Conservation (phyloP, 2,797 vertebrate genomes). For the Liparis tanakae region DNA sequence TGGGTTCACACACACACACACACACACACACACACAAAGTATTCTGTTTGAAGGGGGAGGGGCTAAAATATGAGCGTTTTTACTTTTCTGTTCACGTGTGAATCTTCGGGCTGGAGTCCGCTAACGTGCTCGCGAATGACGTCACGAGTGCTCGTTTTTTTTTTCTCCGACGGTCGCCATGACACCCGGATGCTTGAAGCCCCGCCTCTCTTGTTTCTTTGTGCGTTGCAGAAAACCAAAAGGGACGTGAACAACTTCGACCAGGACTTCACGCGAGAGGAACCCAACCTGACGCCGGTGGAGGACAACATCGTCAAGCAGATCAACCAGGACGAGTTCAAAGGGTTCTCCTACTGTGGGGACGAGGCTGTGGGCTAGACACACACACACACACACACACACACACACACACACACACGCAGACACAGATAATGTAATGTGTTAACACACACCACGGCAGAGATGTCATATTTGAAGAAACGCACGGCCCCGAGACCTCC, state of each 20-base stretch:
- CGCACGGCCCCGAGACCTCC: conserved; percentile 7
- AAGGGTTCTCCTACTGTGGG: conserved; percentile 96
- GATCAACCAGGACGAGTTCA: conserved; percentile 98
- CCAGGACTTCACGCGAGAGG: conserved; percentile 98
- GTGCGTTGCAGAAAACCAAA: conserved; percentile 93
- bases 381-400: conserved; percentile 13
- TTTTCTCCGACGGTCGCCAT: too few relatives aligned
- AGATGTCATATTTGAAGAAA: conserved; percentile 37
- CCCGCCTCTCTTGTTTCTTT: background rate
- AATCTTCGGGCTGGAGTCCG: background rate
- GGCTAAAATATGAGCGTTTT: background rate
- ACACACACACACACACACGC: background rate
- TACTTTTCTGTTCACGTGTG: background rate
- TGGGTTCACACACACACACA: conserved; percentile 79
- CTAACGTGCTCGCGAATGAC: background rate
- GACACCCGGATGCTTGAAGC: background rate
- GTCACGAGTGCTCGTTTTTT: background rate
- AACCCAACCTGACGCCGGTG: conserved; percentile 93
- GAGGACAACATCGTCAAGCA: conserved; percentile 95
- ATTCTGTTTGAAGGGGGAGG: background rate
- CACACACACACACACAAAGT: background rate
- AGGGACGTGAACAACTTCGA: conserved; percentile 99
- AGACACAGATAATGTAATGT: background rate
- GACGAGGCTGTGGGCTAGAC: conserved; percentile 88
- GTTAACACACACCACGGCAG: conserved; percentile 5